Conservation (phyloP, 2,113 vertebrate genomes). For the Eulemur rufifrons region DNA sequence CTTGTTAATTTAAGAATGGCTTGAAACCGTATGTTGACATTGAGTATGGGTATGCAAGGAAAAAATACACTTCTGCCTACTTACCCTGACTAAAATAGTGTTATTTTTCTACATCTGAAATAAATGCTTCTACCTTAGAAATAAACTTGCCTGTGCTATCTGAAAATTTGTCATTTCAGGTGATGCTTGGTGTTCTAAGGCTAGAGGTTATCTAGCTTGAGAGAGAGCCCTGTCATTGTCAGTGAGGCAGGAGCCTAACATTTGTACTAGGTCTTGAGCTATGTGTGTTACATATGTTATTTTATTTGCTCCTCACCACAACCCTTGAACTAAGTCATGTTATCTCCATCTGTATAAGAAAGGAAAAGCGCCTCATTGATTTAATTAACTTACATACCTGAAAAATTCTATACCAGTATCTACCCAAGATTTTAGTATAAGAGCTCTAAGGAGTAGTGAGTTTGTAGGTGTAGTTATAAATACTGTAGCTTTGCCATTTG, state of each 20-base stretch:
- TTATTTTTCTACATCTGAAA: constrained; percentile 87
- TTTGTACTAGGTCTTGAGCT: background rate
- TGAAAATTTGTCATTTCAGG: constrained; percentile 42
- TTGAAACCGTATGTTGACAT: constrained; percentile 72
- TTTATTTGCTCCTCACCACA: background rate
- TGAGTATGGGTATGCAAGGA: constrained; percentile 63
- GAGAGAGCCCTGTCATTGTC: background rate
- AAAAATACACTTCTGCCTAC: constrained; percentile 82
- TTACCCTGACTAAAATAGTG: constrained; percentile 83
- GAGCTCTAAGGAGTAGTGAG: background rate
- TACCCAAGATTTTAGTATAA: background rate
- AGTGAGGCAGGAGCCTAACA: background rate
- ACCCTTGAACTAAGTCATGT: background rate
- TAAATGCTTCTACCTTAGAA: constrained; percentile 82
- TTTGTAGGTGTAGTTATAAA: background rate
- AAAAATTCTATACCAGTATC: background rate
- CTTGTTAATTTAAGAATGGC: constrained; percentile 70
- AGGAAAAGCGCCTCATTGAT: background rate
- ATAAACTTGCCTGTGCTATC: constrained; percentile 77
- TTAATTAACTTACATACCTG: background rate
- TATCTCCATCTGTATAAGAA: background rate
- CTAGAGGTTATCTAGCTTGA: background rate
- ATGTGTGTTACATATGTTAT: background rate
- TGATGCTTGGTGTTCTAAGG: background rate
- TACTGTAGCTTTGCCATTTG: background rate